These are phyloP conservation scores for Agriopis leucophaearia DNA, from an alignment of 2,888 invertebrate genomes.

Conservation along the genomic window DNA sequence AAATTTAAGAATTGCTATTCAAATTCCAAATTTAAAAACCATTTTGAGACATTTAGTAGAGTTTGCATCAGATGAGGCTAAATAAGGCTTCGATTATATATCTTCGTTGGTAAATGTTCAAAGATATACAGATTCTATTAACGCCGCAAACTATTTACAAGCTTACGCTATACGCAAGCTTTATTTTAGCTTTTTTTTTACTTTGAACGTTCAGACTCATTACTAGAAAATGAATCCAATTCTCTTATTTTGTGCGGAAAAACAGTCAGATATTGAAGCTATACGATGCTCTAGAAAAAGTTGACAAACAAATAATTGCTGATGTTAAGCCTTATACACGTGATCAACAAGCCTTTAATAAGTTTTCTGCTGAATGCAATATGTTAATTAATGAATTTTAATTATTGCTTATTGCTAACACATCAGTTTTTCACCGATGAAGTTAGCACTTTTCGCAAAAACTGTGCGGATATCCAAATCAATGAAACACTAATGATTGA, in stretches of 20 bases:
- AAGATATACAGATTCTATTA: not conserved
- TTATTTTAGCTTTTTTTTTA: no score
- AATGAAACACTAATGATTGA: not conserved
- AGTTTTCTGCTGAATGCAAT: not conserved
- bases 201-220: not conserved
- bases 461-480: not conserved
- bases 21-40: constrained; percentile 16
- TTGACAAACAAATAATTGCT: not conserved
- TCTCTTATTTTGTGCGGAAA: not conserved
- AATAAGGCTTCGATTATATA: constrained; percentile 2
- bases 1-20: not conserved
- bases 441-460: not conserved
- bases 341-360: not conserved
- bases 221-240: not conserved
- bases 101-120: not conserved
- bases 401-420: not conserved
- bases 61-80: constrained; percentile 20
- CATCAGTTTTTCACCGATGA: not conserved
- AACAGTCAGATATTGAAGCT: not conserved
- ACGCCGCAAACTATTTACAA: constrained; percentile 7
- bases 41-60: constrained; percentile 17
- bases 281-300: not conserved
- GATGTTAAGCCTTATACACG: not conserved
- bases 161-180: no score
- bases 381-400: constrained; percentile 3